Conservation (phyloP, 2,113 vertebrate genomes). For the Atlantisia rogersi region DNA sequence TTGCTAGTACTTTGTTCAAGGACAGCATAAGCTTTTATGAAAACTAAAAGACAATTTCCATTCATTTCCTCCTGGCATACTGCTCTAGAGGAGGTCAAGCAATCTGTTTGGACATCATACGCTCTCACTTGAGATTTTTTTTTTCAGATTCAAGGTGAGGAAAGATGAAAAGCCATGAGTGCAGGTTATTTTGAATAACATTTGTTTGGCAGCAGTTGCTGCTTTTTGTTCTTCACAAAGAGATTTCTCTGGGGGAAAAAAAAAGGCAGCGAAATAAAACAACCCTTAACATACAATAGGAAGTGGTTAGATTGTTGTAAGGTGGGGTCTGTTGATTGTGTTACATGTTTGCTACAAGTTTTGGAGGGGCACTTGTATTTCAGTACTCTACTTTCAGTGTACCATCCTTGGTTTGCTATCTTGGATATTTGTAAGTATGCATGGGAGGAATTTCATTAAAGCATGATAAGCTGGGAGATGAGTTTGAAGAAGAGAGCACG, state of each 20-base stretch:
- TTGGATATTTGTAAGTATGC: conserved; percentile 15
- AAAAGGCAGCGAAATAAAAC: neutral
- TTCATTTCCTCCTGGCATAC: neutral
- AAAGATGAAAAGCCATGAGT: neutral
- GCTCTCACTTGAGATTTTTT: conserved; percentile 33
- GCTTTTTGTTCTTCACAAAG: neutral
- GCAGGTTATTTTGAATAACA: neutral
- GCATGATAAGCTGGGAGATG: conserved; percentile 11
- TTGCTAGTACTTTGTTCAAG: conserved; percentile 12
- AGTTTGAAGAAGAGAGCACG: neutral
- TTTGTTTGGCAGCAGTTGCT: neutral
- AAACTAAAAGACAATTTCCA: conserved; percentile 13
- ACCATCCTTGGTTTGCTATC: conserved; percentile 18
- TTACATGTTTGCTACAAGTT: neutral
- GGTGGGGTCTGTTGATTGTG: conserved; percentile 10
- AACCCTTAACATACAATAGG: conserved; percentile 21
- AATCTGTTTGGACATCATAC: neutral
- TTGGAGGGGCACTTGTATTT: conserved; percentile 24
- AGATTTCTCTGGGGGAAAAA: neutral
- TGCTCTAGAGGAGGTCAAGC: neutral
- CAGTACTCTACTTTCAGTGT: neutral
- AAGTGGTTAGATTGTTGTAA: conserved; percentile 1
- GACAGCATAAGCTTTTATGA: neutral
- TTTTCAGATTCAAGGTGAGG: conserved; percentile 33
- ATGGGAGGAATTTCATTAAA: conserved; percentile 46